phyloP scores from a whole-genome alignment of 2,888 invertebrate species.

The Chrysodeixis includens region DNA sequence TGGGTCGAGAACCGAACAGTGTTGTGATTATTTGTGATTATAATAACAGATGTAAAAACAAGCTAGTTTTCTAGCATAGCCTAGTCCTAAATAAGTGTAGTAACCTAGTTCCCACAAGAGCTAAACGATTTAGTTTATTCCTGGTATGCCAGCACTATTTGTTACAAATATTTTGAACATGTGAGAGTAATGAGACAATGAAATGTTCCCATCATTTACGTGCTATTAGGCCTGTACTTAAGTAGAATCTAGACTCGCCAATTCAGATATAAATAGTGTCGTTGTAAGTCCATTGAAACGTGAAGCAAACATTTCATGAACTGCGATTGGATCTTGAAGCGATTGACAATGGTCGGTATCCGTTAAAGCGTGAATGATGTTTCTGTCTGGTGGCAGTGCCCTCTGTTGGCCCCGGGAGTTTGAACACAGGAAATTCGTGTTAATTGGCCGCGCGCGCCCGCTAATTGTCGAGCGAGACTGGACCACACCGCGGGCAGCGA shows the following conservation, averaged over 20 bases:
- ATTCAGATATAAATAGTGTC: constrained; percentile 7
- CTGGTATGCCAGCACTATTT: background rate
- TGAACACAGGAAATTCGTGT: constrained; percentile 86
- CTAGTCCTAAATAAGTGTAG: background rate
- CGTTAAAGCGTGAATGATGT: constrained; percentile 62
- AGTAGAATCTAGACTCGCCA: constrained; percentile 10
- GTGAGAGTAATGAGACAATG: background rate
- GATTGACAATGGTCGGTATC: constrained; percentile 57
- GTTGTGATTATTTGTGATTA: background rate
- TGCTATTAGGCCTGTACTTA: background rate
- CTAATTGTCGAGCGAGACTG: constrained; percentile 82
- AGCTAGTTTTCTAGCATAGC: background rate
- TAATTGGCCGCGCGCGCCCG: constrained; percentile 81
- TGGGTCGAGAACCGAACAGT: background rate
- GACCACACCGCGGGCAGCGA: constrained; percentile 71
- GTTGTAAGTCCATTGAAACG: constrained; percentile 23
- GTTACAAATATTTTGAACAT: background rate
- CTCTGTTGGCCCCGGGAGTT: constrained; percentile 72
- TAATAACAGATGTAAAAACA: background rate
- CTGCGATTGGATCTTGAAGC: constrained; percentile 45
- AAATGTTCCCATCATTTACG: background rate
- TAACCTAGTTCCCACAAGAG: constrained; percentile 44
- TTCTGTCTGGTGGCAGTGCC: constrained; percentile 72
- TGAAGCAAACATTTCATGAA: constrained; percentile 30
- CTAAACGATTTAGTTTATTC: constrained; percentile 7